Evolutionary conservation across 2,113 vertebrate species (phyloP), one percentile per base, ranked within the genome.

Genomic region (Urocynchramus pylzowi): DNA sequence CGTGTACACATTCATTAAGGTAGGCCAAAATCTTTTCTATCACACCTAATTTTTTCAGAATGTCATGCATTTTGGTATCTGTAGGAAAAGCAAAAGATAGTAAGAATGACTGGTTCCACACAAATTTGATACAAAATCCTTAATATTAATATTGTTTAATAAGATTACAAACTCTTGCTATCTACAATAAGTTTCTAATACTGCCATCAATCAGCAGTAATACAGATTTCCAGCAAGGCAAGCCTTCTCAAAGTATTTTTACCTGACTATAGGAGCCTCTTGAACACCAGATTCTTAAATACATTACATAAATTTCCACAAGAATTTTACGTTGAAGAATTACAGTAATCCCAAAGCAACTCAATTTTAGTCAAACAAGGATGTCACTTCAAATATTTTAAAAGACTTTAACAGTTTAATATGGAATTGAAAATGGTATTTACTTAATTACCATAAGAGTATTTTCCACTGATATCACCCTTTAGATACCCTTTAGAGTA

Each of bases 1-100:
- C 97, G 64, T 98, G 95, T 63, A 99, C 96, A 82, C 98, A 98
- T 61, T 98, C 98, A 81, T 79, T 91, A 95, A 99, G 98, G 93
- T 98, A 98, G 89, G 97, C 93, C 87, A 98, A 52, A 71, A 99
- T 97, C 96, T 97, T 99, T 83, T 99, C 99, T 89, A 97, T 94
- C 76, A 99, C 92, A 87, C 98, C 98, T 49, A 98, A 95, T 47
- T 97, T 98, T 98, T 99, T 99, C 96, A 99, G 96, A 70, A 98
- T 96, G 5, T 94, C 83, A 90, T 99, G 99, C 98, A 99, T 98
- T 96, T 98, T 97, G 78, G 97, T 97, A 97, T 99, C 99, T 99
- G 95, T 6, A 97, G 65, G 47, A 50, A 83, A 93, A 97, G 30
- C 27, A 83, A 70, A 86, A 85, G 22, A 42, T 6, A 50, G 9